Evolutionary conservation across 2,888 invertebrate genomes (phyloP).

Genomic region (Aleiodes leptofemur): DNA sequence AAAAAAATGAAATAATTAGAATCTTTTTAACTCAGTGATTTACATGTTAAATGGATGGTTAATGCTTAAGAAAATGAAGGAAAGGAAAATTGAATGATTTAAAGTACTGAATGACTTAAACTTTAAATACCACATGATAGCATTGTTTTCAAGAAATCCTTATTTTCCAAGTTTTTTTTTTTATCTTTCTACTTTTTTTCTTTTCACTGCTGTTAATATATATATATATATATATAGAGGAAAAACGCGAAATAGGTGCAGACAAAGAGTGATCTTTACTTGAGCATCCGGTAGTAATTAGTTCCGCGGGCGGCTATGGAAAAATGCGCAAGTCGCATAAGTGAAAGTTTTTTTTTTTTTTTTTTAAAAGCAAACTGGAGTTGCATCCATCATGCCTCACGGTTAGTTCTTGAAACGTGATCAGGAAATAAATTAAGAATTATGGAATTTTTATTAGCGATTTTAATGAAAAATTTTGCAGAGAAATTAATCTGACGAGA

Average conservation of each 20-base stretch:
- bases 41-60: slow-evolving; percentile 16
- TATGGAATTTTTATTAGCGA: slow-evolving; percentile 1
- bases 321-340: slow-evolving; percentile 49
- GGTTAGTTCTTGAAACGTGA: slow-evolving; percentile 11
- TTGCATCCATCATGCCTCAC: slow-evolving; percentile 27
- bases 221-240: not conserved
- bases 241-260: slow-evolving; percentile 32
- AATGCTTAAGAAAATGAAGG: slow-evolving; percentile 2
- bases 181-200: not conserved
- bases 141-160: not conserved
- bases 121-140: not conserved
- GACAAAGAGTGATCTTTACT: slow-evolving; percentile 47
- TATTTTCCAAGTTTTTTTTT: not conserved
- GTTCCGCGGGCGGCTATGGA: slow-evolving; percentile 55
- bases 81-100: slow-evolving; percentile 43
- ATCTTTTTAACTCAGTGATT: slow-evolving; percentile 14
- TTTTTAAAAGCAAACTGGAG: slow-evolving; percentile 13
- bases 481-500: not conserved
- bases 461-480: not conserved
- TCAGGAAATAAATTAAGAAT: slow-evolving; percentile 18
- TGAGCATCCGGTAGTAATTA: slow-evolving; percentile 55
- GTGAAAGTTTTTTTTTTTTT: slow-evolving; percentile 44
- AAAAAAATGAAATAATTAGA: slow-evolving; percentile 33
- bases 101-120: slow-evolving; percentile 7
- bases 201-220: not conserved